A percentile compares a stretch with the other conserved stretches of the same genome.
Evolutionary conservation across 2,888 invertebrate genomes (phyloP).

Genomic region (Tryphoninae sp.): DNA sequence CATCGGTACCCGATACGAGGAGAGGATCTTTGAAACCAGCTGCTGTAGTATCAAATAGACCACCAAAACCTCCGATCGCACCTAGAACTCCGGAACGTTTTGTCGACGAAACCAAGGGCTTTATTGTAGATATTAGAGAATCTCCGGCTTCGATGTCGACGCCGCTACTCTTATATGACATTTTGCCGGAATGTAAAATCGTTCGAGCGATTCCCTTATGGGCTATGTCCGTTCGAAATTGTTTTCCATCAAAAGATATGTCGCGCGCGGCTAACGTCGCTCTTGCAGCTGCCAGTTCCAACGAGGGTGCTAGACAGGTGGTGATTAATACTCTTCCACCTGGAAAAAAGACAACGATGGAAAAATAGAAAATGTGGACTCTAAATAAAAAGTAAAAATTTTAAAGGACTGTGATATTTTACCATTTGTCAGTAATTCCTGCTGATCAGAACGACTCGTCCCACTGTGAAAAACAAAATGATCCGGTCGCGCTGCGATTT

Average conservation of each 20-base stretch:
- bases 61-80: constrained; percentile 95
- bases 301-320: constrained; percentile 87
- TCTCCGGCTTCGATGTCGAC: constrained; percentile 98
- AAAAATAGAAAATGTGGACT: neutral
- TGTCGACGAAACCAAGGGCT: constrained; percentile 91
- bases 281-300: constrained; percentile 88
- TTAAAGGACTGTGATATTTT: constrained; percentile 9
- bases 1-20: constrained; percentile 96
- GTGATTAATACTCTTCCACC: constrained; percentile 94
- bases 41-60: constrained; percentile 92
- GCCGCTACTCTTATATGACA: constrained; percentile 94
- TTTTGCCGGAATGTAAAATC: constrained; percentile 84
- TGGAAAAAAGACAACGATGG: constrained; percentile 56
- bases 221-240: constrained; percentile 95
- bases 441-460: constrained; percentile 83
- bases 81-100: constrained; percentile 90
- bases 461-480: constrained; percentile 93
- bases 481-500: constrained; percentile 82
- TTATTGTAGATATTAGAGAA: constrained; percentile 90
- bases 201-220: constrained; percentile 90
- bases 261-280: constrained; percentile 88
- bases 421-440: constrained; percentile 89
- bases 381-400: constrained; percentile 5
- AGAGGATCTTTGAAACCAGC: constrained; percentile 91
- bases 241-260: constrained; percentile 92